These are phyloP conservation scores for Setophaga petechia DNA, from an alignment of 2,113 vertebrate genomes.

Conservation along the genomic window DNA sequence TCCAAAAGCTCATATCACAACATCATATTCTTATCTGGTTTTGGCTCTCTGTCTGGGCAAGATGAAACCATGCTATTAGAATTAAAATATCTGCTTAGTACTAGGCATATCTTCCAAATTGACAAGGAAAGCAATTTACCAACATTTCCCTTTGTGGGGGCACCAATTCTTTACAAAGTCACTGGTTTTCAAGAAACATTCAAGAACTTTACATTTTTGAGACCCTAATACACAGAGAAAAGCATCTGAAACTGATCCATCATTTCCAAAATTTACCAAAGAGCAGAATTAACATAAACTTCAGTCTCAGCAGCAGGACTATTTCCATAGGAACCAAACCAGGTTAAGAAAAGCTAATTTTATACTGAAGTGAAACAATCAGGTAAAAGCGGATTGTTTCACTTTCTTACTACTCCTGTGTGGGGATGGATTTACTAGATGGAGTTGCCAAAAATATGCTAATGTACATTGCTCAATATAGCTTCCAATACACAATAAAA, in stretches of 20 bases:
- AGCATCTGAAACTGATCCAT: not conserved
- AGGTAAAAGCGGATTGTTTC: not conserved
- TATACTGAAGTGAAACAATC: not conserved
- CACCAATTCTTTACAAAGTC: not conserved
- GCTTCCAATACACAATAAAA: not conserved
- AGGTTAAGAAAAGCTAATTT: not conserved
- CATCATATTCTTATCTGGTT: not conserved
- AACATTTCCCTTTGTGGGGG: not conserved
- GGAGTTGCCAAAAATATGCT: not conserved
- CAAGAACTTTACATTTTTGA: not conserved
- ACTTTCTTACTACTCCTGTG: not conserved
- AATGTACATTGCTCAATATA: not conserved
- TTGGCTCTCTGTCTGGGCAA: not conserved
- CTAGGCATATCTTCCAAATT: not conserved
- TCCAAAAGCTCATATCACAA: not conserved
- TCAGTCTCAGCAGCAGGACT: not conserved
- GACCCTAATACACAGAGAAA: not conserved
- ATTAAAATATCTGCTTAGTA: not conserved
- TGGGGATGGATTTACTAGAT: not conserved
- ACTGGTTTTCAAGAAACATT: not conserved
- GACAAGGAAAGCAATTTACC: not conserved
- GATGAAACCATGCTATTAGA: not conserved
- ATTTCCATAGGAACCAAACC: not conserved
- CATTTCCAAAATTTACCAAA: not conserved
- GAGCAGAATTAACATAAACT: not conserved